Evolutionary conservation across 2,797 vertebrate species (phyloP), one percentile per base, ranked within the genome.

Genomic region (Thunnus albacares): DNA sequence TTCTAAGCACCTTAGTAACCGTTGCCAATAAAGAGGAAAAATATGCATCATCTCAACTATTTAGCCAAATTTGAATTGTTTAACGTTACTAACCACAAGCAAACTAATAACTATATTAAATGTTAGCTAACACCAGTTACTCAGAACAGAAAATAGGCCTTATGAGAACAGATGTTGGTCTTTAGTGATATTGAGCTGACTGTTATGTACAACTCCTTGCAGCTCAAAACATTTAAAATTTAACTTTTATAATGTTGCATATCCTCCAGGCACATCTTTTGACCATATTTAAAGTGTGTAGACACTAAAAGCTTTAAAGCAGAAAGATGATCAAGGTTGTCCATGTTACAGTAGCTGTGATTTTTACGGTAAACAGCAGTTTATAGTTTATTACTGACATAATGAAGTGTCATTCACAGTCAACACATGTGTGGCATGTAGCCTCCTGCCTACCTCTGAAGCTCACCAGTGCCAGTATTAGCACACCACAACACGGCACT

Each of bases 401-500:
- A 41, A 63, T 51, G 18, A 59, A 45, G 13, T 55, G 28, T 45
- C 18, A 3, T 24, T 51, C 13, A 3, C 38, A 62, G 7, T 22
- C 26, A 26, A 35, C 10, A 71, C 2, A 59, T 10, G 41, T 12
- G 58, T 61, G 22, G 41, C 12, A 52, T 56, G 13, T 10, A 6
- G 57, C 53, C 28, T 60, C 26, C 59, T 47, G 20, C 20, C 4
- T 20, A 1, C 6, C 0, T 53, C 28, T 60, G 64, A 57, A 60
- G 52, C 56, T 49, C 30, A 60, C 14, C 20, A 20, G 38, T 49
- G 18, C 18, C n/a, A 12, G 24, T 10, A 35, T 28, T 5, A 0
- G 18, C 63, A 62, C 71, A 72, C 24, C 57, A 68, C 11, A 58
- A 13, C 13, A 43, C 41, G 14, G 80, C 22, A 0, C 22, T 41